Evolutionary conservation across 2,113 vertebrate species (phyloP).

Genomic region (Euleptes europaea): DNA sequence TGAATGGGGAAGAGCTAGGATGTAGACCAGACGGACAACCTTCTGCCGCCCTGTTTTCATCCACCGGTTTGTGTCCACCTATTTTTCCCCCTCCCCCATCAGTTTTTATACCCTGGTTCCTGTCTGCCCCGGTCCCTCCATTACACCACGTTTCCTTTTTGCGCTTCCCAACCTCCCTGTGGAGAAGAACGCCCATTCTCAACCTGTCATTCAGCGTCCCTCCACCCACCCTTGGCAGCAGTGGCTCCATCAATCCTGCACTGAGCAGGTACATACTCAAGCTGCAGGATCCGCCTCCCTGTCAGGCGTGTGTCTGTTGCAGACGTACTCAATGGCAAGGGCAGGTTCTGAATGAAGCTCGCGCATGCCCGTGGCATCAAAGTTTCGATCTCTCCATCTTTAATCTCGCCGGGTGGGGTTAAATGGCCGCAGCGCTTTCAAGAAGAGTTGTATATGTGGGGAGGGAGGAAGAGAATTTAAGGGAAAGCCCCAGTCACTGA

Average conservation of each 20-base stretch:
- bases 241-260: no score
- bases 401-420: not conserved
- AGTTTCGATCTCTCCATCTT: not conserved
- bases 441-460: not conserved
- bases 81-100: not conserved
- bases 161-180: not conserved
- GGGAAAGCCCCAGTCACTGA: not conserved
- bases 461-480: not conserved
- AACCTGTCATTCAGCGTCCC: not conserved
- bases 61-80: no score
- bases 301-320: not conserved
- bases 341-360: not conserved
- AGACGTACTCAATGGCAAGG: not conserved
- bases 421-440: no score
- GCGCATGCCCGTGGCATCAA: not conserved
- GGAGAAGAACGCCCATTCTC: not conserved
- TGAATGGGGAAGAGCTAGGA: not conserved
- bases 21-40: not conserved
- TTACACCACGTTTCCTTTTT: not conserved
- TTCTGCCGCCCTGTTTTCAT: not conserved
- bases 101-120: not conserved
- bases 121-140: no score
- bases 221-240: not conserved
- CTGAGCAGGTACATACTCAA: not conserved
- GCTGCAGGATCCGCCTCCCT: not conserved